Percentiles rank a stretch among this genome's conserved stretches.
Conservation (phyloP, 1,140 invertebrate species). For the Panagrolaimus sp. region DNA sequence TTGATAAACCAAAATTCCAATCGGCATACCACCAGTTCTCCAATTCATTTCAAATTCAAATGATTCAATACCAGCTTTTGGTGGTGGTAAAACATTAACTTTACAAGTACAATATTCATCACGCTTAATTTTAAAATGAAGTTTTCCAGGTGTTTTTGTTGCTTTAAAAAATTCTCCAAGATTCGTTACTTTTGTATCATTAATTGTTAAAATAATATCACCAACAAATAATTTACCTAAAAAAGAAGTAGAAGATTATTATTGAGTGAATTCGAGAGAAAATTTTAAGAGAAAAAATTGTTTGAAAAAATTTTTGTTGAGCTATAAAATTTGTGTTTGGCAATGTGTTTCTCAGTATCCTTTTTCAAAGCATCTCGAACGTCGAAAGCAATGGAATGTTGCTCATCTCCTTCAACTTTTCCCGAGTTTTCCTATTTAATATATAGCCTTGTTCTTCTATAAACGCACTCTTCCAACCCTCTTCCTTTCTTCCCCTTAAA, state of each 20-base stretch:
- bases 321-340: too few species aligned
- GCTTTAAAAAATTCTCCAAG: conserved; percentile 14
- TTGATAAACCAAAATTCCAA: conserved; percentile 25
- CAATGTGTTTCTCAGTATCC: too few species aligned
- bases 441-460: too few species aligned
- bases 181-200: conserved; percentile 16
- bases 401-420: too few species aligned
- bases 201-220: conserved; percentile 23
- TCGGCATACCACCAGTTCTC: conserved; percentile 24
- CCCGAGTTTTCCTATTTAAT: too few species aligned
- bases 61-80: conserved; percentile 16
- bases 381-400: too few species aligned
- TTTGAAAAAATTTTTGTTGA: too few species aligned
- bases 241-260: neutral
- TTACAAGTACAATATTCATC: conserved; percentile 27
- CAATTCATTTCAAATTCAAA: conserved; percentile 24
- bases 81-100: conserved; percentile 15
- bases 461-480: too few species aligned
- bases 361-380: too few species aligned
- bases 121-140: conserved; percentile 15
- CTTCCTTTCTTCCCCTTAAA: too few species aligned
- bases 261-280: too few species aligned
- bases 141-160: neutral
- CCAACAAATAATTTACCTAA: conserved; percentile 28
- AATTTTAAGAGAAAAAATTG: too few species aligned